Percentiles rank a stretch among this genome's conserved stretches.
These are phyloP conservation scores for Conus betulinus DNA, from an alignment of 1,140 invertebrate genomes.

Conservation along the genomic window DNA sequence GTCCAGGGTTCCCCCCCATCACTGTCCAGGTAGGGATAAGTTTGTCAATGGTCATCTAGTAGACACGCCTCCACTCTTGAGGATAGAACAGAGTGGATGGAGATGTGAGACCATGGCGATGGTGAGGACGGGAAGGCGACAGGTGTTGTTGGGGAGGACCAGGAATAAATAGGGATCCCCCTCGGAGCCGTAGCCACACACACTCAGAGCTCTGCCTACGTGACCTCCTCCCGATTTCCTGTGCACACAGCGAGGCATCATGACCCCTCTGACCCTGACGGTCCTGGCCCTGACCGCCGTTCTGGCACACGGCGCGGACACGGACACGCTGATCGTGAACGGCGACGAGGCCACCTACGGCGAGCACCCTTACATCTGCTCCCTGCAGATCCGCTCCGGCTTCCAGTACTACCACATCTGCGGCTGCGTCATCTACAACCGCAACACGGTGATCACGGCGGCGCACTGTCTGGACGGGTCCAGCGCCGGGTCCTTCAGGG, in stretches of 20 bases:
- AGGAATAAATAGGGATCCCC: background rate
- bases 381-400: slow-evolving; percentile 20
- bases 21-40: no score
- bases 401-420: slow-evolving; percentile 32
- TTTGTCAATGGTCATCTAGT: no score
- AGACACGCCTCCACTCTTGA: background rate
- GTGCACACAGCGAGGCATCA: background rate
- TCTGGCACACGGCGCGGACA: background rate
- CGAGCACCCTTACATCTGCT: slow-evolving; percentile 38
- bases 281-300: background rate
- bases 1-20: no score
- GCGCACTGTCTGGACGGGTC: slow-evolving; percentile 30
- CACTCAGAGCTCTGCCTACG: no score
- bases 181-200: no score
- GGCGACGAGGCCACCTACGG: slow-evolving; percentile 9
- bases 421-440: slow-evolving; percentile 26
- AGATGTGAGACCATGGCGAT: background rate
- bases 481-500: background rate
- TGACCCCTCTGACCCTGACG: background rate
- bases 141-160: background rate
- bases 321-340: slow-evolving; percentile 21
- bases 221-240: background rate
- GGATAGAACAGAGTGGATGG: background rate
- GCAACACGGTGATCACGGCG: slow-evolving; percentile 26
- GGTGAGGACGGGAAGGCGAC: background rate